Evolutionary conservation across 2,113 vertebrate genomes (phyloP), one percentile per base, ranked within the genome.

Genomic region (Gobius niger): DNA sequence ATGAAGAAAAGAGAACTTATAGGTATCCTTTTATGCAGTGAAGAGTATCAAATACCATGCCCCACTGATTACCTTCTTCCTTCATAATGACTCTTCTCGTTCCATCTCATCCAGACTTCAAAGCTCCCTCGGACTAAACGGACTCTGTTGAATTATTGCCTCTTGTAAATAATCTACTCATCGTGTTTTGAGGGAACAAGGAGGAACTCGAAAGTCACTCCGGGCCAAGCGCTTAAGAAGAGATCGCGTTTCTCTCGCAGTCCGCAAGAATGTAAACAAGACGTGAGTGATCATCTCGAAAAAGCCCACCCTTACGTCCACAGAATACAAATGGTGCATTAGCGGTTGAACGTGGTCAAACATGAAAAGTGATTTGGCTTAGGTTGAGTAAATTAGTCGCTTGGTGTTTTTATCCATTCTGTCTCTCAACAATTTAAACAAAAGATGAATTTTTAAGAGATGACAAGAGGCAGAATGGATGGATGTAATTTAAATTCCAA

Each of bases 81-180:
- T 88, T 82, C 80, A 78, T 83, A 90, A 90, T 91, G 87, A 89
- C 90, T 91, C 85, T 85, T 83, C 89, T 92, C 89, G 88, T 90
- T 83, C 81, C 78, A 87, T 90, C 86, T 91, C 89, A 88, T 82
- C 82, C 72, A 86, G 89, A 89, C 90, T 88, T 90, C 88, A 91
- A 91, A 92, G 84, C 80, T 54, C 68, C 79, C 78, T 83, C 85
- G 73, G 80, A 81, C 68, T 86, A 84, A 90, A 89, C 75, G 82
- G 82, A 80, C 83, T 86, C 87, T 89, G 24, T 34, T 90, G 84
- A 91, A 86, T 90, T 89, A 91, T 89, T 83, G 84, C 82, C 85
- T 86, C 82, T 76, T 89, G 88, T 91, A 89, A 91, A 91, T 91
- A 90, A 89, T 90, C 83, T 82, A 82, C 83, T 88, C 65, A 61